Conservation (phyloP, 2,797 vertebrate species). For the Danionella dracula region DNA sequence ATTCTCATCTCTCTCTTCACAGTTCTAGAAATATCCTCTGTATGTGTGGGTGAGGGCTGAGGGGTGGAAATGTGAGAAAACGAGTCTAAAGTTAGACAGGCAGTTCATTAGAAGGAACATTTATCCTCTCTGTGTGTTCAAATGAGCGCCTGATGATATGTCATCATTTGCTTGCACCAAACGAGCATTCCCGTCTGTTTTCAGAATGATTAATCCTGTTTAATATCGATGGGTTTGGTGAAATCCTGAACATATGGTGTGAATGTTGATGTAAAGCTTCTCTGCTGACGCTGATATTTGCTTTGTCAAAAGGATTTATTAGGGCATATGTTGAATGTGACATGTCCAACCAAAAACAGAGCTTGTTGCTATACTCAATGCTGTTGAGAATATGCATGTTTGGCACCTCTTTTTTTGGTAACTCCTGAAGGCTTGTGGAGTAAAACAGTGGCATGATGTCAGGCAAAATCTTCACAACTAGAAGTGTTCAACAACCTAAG, state of each 20-base stretch:
- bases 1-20: neutral
- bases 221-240: neutral
- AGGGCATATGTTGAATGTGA: no score
- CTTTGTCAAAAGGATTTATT: no score
- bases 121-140: neutral
- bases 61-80: slow-evolving; percentile 58
- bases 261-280: neutral
- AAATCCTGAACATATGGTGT: neutral
- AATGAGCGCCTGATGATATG: neutral
- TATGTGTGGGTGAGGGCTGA: slow-evolving; percentile 36
- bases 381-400: no score
- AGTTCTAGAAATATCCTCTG: slow-evolving; percentile 37
- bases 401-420: no score
- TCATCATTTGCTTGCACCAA: neutral
- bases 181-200: neutral
- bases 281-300: no score
- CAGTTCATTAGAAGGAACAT: slow-evolving; percentile 20
- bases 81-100: slow-evolving; percentile 56
- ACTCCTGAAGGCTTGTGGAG: no score
- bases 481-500: no score
- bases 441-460: no score
- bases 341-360: no score
- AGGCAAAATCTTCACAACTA: no score
- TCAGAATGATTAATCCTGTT: neutral
- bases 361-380: no score